Conservation (phyloP, 2,888 invertebrate species). For the Mesochorus sp. region DNA sequence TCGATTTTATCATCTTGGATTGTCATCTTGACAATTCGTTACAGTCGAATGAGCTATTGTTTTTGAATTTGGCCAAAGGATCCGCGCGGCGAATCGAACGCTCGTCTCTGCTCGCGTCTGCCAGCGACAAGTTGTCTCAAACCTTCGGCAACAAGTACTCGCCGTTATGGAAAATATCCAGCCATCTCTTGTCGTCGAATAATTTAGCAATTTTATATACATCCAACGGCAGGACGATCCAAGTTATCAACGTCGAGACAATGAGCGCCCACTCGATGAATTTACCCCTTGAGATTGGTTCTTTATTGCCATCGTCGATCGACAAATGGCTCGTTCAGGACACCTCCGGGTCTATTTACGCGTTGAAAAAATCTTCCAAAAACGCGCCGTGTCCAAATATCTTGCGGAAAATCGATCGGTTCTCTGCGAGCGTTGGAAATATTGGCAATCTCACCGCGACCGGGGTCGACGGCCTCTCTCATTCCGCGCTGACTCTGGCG, state of each 20-base stretch:
- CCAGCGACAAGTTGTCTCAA: constrained; percentile 73
- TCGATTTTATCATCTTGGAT: no score
- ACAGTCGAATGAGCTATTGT: constrained; percentile 76
- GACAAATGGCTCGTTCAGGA: constrained; percentile 80
- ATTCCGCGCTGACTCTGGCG: constrained; percentile 76
- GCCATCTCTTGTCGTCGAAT: constrained; percentile 69
- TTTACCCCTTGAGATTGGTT: constrained; percentile 78
- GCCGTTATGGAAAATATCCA: constrained; percentile 71
- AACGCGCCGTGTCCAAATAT: constrained; percentile 75
- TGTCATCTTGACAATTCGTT: no score
- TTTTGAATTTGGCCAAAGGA: constrained; percentile 73
- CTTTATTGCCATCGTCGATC: constrained; percentile 73
- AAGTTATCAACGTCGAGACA: constrained; percentile 76
- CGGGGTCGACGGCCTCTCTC: constrained; percentile 61
- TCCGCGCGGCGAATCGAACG: constrained; percentile 70
- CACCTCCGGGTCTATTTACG: constrained; percentile 68
- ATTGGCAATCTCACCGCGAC: constrained; percentile 66
- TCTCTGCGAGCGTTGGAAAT: constrained; percentile 40
- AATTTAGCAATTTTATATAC: constrained; percentile 73
- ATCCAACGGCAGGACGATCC: constrained; percentile 73
- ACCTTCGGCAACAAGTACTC: constrained; percentile 67
- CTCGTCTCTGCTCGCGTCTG: constrained; percentile 73
- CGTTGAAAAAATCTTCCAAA: constrained; percentile 71
- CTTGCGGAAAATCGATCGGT: constrained; percentile 72
- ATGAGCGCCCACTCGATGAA: constrained; percentile 73